Conservation (phyloP, 1,140 invertebrate species). For the Lepidurus arcticus region DNA sequence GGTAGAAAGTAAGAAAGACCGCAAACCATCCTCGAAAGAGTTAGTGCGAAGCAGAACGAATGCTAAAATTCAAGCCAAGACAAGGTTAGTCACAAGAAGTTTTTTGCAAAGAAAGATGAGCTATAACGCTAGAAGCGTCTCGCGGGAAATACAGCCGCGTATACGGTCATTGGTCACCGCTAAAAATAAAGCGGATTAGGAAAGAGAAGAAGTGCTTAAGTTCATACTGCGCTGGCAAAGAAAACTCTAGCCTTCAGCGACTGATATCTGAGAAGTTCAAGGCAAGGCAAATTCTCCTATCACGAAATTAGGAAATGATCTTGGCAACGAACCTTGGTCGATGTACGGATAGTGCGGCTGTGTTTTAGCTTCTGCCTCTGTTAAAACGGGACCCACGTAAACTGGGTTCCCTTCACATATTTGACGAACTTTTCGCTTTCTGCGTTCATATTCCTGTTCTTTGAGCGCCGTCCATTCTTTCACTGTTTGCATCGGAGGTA, state of each 20-base stretch:
- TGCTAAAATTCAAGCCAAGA: not conserved
- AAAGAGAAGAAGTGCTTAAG: not conserved
- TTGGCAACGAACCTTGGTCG: not conserved
- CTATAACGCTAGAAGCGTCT: not conserved
- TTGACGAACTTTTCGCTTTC: not conserved
- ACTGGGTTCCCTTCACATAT: not conserved
- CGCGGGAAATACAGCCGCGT: not conserved
- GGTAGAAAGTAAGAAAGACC: conserved; percentile 11
- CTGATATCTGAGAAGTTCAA: not conserved
- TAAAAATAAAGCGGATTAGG: not conserved
- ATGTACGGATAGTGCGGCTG: not conserved
- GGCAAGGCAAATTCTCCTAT: not conserved
- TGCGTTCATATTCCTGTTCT: not conserved
- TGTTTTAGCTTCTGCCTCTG: not conserved
- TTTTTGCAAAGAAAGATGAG: not conserved
- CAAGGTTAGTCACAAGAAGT: not conserved
- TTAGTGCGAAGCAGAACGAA: not conserved
- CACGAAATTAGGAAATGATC: not conserved
- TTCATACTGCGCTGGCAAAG: not conserved
- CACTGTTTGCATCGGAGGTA: not conserved
- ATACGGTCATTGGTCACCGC: not conserved
- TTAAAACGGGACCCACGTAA: not conserved
- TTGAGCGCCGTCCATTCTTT: not conserved
- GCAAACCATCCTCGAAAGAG: not conserved
- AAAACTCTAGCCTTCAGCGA: not conserved